Evolutionary conservation across 2,888 invertebrate species (phyloP).

Genomic region (Labia minor): DNA sequence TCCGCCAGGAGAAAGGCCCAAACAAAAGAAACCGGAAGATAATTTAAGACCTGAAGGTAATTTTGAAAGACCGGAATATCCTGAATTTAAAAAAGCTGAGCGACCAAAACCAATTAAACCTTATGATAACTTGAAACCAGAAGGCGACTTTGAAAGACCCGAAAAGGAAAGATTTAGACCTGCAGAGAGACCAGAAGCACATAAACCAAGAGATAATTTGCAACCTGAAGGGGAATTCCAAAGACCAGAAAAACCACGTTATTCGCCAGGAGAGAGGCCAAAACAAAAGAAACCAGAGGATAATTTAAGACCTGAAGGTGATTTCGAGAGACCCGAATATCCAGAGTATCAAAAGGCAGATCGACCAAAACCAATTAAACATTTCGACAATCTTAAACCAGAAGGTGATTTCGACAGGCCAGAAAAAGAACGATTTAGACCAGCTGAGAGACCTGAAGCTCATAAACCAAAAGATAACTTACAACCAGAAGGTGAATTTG

Average conservation of each 20-base stretch:
- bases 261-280: conserved; percentile 33
- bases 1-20: conserved; percentile 43
- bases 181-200: conserved; percentile 38
- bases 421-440: conserved; percentile 35
- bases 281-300: conserved; percentile 29
- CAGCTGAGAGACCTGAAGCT: conserved; percentile 30
- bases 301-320: conserved; percentile 29
- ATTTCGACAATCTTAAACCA: conserved; percentile 40
- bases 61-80: conserved; percentile 29
- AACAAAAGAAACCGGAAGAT: conserved; percentile 35
- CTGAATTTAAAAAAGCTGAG: conserved; percentile 17
- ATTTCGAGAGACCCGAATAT: conserved; percentile 29
- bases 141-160: conserved; percentile 44
- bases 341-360: conserved; percentile 32
- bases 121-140: conserved; percentile 32
- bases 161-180: conserved; percentile 39
- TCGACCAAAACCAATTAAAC: conserved; percentile 32
- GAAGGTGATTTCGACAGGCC: conserved; percentile 40
- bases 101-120: conserved; percentile 27
- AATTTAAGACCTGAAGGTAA: conserved; percentile 35
- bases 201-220: conserved; percentile 37
- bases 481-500: conserved; percentile 46
- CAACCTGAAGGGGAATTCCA: conserved; percentile 35
- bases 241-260: conserved; percentile 28
- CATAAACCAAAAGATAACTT: conserved; percentile 46